Evolutionary conservation across 53 echinoderm and acorn worm genomes (phyloP).

Genomic region (Luidia sarsii): DNA sequence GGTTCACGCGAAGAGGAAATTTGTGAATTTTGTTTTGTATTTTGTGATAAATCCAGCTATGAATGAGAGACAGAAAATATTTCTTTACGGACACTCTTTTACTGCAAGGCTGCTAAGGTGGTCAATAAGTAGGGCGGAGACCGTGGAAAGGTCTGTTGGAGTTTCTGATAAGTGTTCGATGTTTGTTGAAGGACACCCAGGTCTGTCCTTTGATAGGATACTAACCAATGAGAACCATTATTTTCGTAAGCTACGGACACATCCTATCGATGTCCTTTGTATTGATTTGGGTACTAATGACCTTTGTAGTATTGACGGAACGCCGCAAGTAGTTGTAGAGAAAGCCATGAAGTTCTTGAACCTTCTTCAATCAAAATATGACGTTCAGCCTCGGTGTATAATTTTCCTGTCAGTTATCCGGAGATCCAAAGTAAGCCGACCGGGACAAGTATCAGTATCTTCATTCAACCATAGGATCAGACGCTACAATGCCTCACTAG

Average conservation of each 20-base stretch:
- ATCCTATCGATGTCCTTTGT: background rate
- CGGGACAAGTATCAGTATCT: no score
- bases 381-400: no score
- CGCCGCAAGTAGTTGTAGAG: no score
- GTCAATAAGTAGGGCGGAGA: background rate
- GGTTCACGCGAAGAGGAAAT: no score
- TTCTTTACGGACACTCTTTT: conserved; percentile 16
- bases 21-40: no score
- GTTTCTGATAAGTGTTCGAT: background rate
- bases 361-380: no score
- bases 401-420: no score
- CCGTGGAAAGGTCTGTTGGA: background rate
- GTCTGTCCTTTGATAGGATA: background rate
- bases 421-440: no score
- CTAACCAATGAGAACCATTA: background rate
- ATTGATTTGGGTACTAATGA: conserved; percentile 24
- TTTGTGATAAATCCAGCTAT: no score
- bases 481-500: no score
- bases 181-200: conserved; percentile 20
- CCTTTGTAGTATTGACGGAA: conserved; percentile 1
- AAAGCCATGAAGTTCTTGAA: no score
- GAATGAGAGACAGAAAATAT: background rate
- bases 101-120: background rate
- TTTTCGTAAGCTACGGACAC: background rate
- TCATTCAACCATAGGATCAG: no score